phyloP scores from a whole-genome alignment of 1,140 invertebrate genomes.

The Drosophila oshimai region DNA sequence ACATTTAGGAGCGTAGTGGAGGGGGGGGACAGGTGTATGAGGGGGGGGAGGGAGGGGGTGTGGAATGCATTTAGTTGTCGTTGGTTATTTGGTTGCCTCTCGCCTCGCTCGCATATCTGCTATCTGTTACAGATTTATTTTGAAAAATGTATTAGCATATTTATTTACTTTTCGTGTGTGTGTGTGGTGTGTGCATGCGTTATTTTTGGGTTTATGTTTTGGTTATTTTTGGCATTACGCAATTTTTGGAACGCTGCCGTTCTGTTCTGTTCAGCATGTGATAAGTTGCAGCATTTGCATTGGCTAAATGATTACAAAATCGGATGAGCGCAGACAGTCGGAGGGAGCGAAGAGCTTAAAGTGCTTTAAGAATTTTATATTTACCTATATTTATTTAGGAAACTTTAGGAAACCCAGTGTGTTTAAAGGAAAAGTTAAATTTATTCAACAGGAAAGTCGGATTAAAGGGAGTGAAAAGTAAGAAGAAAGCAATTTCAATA shows the following conservation, averaged over 20 bases:
- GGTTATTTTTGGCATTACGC: slow-evolving; percentile 74
- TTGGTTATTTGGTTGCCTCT: slow-evolving; percentile 65
- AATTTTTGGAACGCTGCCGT: slow-evolving; percentile 42
- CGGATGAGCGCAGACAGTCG: neutral
- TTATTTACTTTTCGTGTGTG: slow-evolving; percentile 65
- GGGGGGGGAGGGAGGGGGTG: neutral
- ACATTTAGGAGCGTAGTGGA: too few relatives aligned
- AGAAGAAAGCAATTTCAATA: neutral
- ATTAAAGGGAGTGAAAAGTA: neutral
- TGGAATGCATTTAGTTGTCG: slow-evolving; percentile 58
- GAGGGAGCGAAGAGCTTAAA: neutral
- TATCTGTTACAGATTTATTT: slow-evolving; percentile 79
- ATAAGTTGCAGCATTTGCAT: slow-evolving; percentile 44
- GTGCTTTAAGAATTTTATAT: neutral
- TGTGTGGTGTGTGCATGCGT: slow-evolving; percentile 15
- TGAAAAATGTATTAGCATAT: slow-evolving; percentile 80
- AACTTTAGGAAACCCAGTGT: too few relatives aligned
- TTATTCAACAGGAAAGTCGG: neutral
- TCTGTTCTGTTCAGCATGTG: slow-evolving; percentile 29
- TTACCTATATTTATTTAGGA: neutral
- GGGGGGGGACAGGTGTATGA: neutral
- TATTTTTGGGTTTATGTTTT: slow-evolving; percentile 61
- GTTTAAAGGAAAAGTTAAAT: too few relatives aligned
- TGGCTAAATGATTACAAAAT: slow-evolving; percentile 28
- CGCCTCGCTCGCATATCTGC: slow-evolving; percentile 72